Conservation (phyloP, 1,140 invertebrate species). For the Metopolophium dirhodum region DNA sequence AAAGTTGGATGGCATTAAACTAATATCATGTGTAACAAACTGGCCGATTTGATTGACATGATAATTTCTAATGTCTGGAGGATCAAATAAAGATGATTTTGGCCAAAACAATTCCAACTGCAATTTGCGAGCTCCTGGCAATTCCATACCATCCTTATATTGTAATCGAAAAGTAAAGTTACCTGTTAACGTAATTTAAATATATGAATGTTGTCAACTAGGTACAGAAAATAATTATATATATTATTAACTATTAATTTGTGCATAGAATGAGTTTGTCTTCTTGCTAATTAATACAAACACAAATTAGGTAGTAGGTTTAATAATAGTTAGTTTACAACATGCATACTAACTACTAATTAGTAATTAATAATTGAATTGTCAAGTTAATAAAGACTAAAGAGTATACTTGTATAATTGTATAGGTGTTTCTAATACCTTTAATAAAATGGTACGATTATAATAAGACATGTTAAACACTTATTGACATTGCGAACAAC, state of each 20-base stretch:
- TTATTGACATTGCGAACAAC: no score
- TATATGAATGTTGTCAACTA: not conserved
- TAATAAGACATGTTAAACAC: no score
- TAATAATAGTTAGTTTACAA: no score
- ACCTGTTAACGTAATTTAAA: not conserved
- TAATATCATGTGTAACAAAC: not conserved
- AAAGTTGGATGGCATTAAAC: not conserved
- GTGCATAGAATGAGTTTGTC: not conserved
- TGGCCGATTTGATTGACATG: not conserved
- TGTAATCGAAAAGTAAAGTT: not conserved
- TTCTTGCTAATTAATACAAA: not conserved
- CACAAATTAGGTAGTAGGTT: no score
- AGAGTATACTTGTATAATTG: no score
- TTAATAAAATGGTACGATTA: no score
- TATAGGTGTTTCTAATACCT: no score
- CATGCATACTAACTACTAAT: no score
- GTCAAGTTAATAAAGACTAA: no score
- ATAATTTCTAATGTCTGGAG: not conserved
- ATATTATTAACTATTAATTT: not conserved
- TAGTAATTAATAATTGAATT: no score
- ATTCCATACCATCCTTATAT: not conserved
- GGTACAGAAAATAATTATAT: not conserved
- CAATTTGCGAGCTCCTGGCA: not conserved
- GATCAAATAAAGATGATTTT: not conserved
- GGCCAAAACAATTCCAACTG: not conserved